These are phyloP conservation scores for Danaus chrysippus DNA, from an alignment of 2,888 invertebrate species.

Conservation along the genomic window DNA sequence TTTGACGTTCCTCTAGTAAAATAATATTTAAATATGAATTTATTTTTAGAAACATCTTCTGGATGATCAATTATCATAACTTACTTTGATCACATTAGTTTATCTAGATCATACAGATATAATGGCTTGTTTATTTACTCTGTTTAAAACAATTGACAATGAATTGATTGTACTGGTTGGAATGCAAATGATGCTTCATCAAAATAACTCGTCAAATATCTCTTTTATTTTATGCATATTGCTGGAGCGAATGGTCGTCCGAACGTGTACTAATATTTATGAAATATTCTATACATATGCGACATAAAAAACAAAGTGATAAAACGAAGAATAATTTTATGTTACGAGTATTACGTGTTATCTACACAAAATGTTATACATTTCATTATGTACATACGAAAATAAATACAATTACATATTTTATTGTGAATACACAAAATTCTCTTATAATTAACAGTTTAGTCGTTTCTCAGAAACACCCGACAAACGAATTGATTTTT, in stretches of 20 bases:
- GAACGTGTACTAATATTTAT: background rate
- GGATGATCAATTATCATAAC: background rate
- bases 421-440: background rate
- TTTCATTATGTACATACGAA: no score
- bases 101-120: conserved; percentile 9
- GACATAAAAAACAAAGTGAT: no score
- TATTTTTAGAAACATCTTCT: conserved; percentile 9
- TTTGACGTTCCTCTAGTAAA: conserved; percentile 1
- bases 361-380: no score
- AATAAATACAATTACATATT: no score
- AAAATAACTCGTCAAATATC: conserved; percentile 13
- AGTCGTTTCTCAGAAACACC: background rate
- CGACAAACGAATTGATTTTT: background rate
- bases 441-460: background rate
- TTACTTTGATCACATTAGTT: conserved; percentile 13
- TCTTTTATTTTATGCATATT: background rate
- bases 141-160: conserved; percentile 42
- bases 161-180: conserved; percentile 34
- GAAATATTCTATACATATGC: background rate
- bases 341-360: no score
- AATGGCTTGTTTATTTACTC: conserved; percentile 11
- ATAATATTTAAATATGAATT: background rate
- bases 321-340: no score
- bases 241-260: background rate
- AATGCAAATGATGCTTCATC: conserved; percentile 26